phyloP scores from a whole-genome alignment of 37 sponge, comb jelly and placozoan genomes.

The Sycon ciliatum region DNA sequence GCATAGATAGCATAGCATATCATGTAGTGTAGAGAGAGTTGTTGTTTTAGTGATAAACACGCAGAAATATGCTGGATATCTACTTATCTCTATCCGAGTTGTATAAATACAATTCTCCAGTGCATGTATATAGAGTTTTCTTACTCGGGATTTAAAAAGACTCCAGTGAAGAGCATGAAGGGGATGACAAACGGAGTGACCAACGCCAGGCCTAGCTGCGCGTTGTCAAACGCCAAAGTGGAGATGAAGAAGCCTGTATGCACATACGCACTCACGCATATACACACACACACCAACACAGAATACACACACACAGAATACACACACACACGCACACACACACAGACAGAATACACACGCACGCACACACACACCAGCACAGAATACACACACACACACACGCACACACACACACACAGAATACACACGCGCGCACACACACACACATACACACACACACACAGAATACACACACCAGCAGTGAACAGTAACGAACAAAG shows the following conservation, averaged over 20 bases:
- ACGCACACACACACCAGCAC: background rate
- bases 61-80: too few relatives aligned
- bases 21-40: too few relatives aligned
- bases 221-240: background rate
- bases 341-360: background rate
- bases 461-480: background rate
- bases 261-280: background rate
- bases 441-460: background rate
- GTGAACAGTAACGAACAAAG: background rate
- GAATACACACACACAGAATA: background rate
- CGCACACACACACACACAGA: background rate
- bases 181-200: too few relatives aligned
- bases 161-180: too few relatives aligned
- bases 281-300: background rate
- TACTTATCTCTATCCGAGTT: too few relatives aligned
- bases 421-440: background rate
- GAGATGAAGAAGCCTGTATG: background rate
- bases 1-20: too few relatives aligned
- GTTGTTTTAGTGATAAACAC: too few relatives aligned
- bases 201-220: too few relatives aligned
- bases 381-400: background rate
- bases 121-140: too few relatives aligned
- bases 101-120: too few relatives aligned
- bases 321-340: slow-evolving; percentile 1
- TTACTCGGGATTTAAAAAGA: too few relatives aligned